Conservation (phyloP, 2,113 vertebrate genomes). For the Coptodon bakossiorum region DNA sequence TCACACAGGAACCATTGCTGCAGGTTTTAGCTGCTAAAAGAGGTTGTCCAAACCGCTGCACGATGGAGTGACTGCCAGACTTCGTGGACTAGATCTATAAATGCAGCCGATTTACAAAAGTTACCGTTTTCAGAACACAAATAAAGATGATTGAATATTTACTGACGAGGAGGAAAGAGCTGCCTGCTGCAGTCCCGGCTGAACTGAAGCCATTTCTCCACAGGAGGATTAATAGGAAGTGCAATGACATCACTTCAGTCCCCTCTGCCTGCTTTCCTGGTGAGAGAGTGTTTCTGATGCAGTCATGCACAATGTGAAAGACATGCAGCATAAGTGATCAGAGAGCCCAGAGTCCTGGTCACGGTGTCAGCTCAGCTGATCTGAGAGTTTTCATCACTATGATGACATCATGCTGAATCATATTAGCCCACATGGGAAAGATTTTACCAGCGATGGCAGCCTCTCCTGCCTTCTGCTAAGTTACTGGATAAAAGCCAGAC, state of each 20-base stretch:
- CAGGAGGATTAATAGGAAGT: background rate
- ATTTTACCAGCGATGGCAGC: background rate
- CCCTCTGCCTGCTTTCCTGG: background rate
- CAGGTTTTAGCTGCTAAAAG: background rate
- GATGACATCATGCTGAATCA: background rate
- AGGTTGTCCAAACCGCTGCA: background rate
- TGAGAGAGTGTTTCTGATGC: background rate
- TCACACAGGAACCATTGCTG: background rate
- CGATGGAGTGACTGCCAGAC: fast-evolving
- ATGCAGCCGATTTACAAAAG: fast-evolving
- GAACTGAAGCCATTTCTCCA: background rate
- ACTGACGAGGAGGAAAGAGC: background rate
- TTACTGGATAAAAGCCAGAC: background rate
- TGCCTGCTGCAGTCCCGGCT: background rate
- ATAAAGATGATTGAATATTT: fast-evolving
- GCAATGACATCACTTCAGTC: background rate
- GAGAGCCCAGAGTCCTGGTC: background rate
- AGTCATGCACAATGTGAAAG: background rate
- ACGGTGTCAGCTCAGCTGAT: background rate
- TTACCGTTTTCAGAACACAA: background rate
- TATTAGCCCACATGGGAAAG: fast-evolving
- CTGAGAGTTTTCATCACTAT: background rate
- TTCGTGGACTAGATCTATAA: fast-evolving
- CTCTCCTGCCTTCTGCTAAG: background rate
- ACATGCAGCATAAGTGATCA: background rate